Conservation (phyloP, 2,113 vertebrate species). For the Donacobius atricapilla region DNA sequence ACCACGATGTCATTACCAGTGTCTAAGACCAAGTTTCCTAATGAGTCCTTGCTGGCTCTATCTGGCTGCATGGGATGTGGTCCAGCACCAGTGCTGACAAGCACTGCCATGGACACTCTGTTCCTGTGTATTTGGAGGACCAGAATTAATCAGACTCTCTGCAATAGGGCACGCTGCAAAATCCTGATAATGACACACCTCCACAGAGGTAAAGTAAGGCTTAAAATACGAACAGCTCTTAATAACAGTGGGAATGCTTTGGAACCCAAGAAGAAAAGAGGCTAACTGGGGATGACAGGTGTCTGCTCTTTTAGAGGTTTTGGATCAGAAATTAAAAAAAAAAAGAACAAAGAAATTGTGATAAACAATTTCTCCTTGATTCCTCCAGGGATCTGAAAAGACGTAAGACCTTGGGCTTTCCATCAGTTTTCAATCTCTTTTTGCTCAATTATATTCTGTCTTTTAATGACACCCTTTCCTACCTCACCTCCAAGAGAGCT, state of each 20-base stretch:
- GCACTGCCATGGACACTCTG: neutral
- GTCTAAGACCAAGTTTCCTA: neutral
- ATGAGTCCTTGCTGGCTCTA: neutral
- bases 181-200: neutral
- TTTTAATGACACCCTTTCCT: neutral
- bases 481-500: neutral
- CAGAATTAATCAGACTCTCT: neutral
- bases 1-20: neutral
- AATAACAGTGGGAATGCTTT: neutral
- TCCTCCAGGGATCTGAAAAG: neutral
- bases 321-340: neutral
- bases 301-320: neutral
- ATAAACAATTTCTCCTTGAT: constrained; percentile 42
- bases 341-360: neutral
- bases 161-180: neutral
- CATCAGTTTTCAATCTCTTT: constrained; percentile 2
- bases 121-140: neutral
- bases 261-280: constrained; percentile 15
- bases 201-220: neutral
- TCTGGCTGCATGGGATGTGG: neutral
- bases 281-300: neutral
- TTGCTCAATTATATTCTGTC: constrained; percentile 3
- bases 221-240: neutral
- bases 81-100: neutral
- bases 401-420: neutral